These are phyloP conservation scores for Zapornia atra DNA, from an alignment of 2,113 vertebrate genomes.

Conservation along the genomic window DNA sequence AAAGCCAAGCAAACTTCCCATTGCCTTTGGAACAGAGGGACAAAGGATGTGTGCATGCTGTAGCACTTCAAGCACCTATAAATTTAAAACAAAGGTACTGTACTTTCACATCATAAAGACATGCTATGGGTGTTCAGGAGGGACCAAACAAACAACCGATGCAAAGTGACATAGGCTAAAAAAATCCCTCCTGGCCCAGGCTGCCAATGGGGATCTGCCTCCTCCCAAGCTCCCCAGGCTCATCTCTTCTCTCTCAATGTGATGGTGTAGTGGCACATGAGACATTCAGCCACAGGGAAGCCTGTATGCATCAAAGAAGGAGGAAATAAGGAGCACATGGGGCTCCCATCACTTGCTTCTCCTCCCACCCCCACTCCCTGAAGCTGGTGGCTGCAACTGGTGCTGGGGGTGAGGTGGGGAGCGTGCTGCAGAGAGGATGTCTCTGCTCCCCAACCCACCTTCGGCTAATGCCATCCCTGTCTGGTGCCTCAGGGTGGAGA, in stretches of 20 bases:
- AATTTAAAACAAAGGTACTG: neutral
- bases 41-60: neutral
- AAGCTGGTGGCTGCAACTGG: neutral
- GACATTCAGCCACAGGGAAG: neutral
- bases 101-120: rapidly evolving
- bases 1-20: neutral
- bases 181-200: too few species aligned
- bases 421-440: rapidly evolving
- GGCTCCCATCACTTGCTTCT: neutral
- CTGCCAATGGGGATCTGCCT: neutral
- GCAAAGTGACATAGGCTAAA: neutral
- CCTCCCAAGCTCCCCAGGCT: neutral
- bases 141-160: neutral
- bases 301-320: neutral
- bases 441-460: neutral
- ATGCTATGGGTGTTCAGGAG: neutral
- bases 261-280: neutral
- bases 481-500: neutral
- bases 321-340: neutral
- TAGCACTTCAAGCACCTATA: neutral
- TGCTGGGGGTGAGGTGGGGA: rapidly evolving
- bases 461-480: neutral
- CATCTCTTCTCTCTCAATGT: rapidly evolving
- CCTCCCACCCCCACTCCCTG: neutral
- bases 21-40: neutral